A percentile compares a stretch with the other conserved stretches of the same genome.
Conservation (phyloP, 2,113 vertebrate genomes). For the Chaetodon auriga region DNA sequence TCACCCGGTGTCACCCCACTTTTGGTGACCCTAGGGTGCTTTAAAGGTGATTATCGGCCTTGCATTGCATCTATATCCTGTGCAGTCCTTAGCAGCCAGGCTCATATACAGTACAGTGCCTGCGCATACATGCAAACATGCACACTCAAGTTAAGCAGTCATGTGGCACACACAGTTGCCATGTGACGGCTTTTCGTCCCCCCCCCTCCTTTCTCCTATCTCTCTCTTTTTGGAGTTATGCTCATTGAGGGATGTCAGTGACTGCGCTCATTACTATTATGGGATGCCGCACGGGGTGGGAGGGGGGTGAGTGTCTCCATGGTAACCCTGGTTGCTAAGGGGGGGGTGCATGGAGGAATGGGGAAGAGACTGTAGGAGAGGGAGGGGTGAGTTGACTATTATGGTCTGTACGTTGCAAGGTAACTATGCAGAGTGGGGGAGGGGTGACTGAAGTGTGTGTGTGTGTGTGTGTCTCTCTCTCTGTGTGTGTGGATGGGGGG, state of each 20-base stretch:
- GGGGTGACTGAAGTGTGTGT: conserved; percentile 77
- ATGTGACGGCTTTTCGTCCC: conserved; percentile 75
- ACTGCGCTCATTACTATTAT: conserved; percentile 85
- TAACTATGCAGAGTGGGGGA: conserved; percentile 88
- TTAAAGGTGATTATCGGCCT: background rate
- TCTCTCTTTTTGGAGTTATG: conserved; percentile 86
- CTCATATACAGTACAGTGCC: conserved; percentile 57
- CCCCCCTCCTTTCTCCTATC: conserved; percentile 62
- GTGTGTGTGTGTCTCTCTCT: conserved; percentile 58
- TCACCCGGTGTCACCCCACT: conserved; percentile 30
- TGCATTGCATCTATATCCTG: background rate
- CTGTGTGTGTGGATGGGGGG: conserved; percentile 64
- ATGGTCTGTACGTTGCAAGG: conserved; percentile 89
- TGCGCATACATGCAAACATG: conserved; percentile 75
- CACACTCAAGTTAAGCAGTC: conserved; percentile 82
- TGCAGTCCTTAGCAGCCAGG: conserved; percentile 2
- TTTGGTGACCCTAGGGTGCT: background rate
- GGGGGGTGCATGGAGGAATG: conserved; percentile 81
- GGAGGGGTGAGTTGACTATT: conserved; percentile 84
- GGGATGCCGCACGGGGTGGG: conserved; percentile 80
- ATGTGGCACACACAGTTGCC: conserved; percentile 82
- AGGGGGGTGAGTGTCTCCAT: conserved; percentile 77
- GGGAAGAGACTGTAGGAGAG: conserved; percentile 79
- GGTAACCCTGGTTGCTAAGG: conserved; percentile 84
- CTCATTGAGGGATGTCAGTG: conserved; percentile 88